phyloP scores from a whole-genome alignment of 2,888 invertebrate species.

The Cantharis rufa region DNA sequence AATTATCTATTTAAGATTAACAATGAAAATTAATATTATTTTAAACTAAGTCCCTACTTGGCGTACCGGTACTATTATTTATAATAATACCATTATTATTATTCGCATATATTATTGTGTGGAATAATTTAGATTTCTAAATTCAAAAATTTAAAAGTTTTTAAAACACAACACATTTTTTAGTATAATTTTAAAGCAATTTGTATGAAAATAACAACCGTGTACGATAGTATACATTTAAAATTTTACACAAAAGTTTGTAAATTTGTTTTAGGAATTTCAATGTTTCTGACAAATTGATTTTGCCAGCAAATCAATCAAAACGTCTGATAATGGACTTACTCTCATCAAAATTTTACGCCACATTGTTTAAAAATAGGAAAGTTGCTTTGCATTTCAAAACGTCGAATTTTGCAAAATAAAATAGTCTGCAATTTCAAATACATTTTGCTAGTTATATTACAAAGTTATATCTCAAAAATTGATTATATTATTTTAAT shows the following conservation, averaged over 20 bases:
- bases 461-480: neutral
- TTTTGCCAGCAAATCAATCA: neutral
- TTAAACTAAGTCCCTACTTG: neutral
- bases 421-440: neutral
- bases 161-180: neutral
- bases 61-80: neutral
- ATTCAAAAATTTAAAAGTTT: no score
- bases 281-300: neutral
- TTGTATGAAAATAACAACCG: neutral
- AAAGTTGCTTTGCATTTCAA: neutral
- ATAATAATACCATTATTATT: no score
- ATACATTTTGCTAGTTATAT: neutral
- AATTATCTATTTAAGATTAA: neutral
- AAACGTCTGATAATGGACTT: neutral
- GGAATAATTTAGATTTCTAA: neutral
- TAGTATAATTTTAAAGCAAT: neutral
- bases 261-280: neutral
- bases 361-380: neutral
- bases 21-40: neutral
- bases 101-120: neutral
- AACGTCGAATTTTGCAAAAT: neutral
- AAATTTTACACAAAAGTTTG: neutral
- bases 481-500: neutral
- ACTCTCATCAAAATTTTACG: neutral
- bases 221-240: neutral